Percentiles rank a stretch among this genome's conserved stretches.
phyloP scores from a whole-genome alignment of 2,113 vertebrate species.

The Semnornis frantzii region DNA sequence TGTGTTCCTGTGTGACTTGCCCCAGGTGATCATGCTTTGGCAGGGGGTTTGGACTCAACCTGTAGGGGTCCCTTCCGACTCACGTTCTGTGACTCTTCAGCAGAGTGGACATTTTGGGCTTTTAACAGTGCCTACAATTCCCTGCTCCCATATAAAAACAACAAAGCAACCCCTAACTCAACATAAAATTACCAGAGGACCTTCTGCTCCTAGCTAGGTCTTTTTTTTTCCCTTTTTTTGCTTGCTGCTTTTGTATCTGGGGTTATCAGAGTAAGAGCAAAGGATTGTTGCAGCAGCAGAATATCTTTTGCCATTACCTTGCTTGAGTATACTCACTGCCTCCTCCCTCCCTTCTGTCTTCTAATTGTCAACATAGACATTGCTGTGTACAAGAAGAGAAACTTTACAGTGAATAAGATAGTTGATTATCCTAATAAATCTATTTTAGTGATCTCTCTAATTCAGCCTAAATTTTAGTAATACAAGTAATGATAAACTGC shows the following conservation, averaged over 20 bases:
- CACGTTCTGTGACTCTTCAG: background rate
- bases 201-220: background rate
- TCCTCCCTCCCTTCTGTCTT: background rate
- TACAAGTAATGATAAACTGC: background rate
- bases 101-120: background rate
- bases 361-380: background rate
- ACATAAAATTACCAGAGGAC: background rate
- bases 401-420: background rate
- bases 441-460: background rate
- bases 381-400: background rate
- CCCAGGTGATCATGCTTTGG: no score
- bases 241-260: background rate
- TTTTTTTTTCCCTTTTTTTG: background rate
- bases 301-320: background rate
- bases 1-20: no score
- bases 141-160: background rate
- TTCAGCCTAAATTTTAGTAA: background rate
- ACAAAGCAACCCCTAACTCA: background rate
- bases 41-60: no score
- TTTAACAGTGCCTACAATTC: background rate
- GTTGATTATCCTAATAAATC: background rate
- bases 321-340: background rate
- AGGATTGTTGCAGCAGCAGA: background rate
- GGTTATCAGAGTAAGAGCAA: background rate
- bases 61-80: no score